These are phyloP conservation scores for Parnassius orleans DNA, from an alignment of 2,888 invertebrate species.

Conservation along the genomic window DNA sequence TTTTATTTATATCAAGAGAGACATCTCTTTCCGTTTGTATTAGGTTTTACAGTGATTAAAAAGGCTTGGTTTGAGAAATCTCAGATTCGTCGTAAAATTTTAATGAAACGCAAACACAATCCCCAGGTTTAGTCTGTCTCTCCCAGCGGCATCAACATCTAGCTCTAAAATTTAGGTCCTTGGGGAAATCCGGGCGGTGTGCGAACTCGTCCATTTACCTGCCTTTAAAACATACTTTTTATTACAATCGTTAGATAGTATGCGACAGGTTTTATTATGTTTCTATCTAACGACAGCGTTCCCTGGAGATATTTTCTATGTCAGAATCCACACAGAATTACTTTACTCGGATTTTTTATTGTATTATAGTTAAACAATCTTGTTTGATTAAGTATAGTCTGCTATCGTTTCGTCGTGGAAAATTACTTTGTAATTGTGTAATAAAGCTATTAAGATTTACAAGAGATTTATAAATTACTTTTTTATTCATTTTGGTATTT, in stretches of 20 bases:
- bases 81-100: neutral
- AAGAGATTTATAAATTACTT: too few species aligned
- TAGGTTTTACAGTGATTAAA: too few species aligned
- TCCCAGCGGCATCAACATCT: neutral
- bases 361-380: too few species aligned
- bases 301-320: conserved; percentile 11
- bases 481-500: too few species aligned
- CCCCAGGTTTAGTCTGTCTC: neutral
- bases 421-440: too few species aligned
- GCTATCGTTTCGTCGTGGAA: too few species aligned
- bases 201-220: neutral
- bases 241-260: conserved; percentile 10
- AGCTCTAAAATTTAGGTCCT: conserved; percentile 2
- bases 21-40: too few species aligned
- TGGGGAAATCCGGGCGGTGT: conserved; percentile 9
- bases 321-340: neutral
- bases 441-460: too few species aligned
- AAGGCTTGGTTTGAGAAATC: too few species aligned
- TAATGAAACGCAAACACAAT: neutral
- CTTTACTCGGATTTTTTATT: neutral
- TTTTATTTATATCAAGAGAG: too few species aligned
- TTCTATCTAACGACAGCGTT: neutral
- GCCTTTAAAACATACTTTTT: conserved; percentile 6
- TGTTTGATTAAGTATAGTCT: too few species aligned
- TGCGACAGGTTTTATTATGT: conserved; percentile 8